Conservation (phyloP, 1,140 invertebrate species). For the Globodera rostochiensis region DNA sequence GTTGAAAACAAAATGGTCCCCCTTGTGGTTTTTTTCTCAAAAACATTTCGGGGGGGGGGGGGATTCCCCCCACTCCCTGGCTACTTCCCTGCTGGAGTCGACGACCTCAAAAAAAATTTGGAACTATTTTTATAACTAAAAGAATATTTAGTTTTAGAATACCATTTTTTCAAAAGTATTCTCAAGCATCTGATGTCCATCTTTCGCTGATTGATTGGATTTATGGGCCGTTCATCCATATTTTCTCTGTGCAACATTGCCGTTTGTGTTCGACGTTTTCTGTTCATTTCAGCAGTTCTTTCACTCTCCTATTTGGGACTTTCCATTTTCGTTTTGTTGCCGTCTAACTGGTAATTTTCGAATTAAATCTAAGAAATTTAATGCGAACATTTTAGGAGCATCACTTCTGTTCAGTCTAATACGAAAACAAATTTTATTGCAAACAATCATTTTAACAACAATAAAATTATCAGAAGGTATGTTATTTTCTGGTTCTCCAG, state of each 20-base stretch:
- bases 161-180: no score
- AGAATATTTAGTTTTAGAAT: no score
- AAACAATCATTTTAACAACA: no score
- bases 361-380: slow-evolving; percentile 12
- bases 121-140: no score
- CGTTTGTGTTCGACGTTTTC: slow-evolving; percentile 30
- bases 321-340: slow-evolving; percentile 27
- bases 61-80: no score
- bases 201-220: no score
- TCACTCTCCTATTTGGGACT: slow-evolving; percentile 32
- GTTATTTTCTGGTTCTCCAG: not conserved
- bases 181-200: no score
- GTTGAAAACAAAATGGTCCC: no score
- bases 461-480: not conserved
- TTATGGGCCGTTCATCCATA: slow-evolving; percentile 20
- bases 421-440: not conserved
- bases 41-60: no score
- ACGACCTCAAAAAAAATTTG: no score
- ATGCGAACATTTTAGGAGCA: not conserved
- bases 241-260: slow-evolving; percentile 36
- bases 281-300: slow-evolving; percentile 25
- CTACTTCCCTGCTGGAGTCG: no score
- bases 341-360: slow-evolving; percentile 15
- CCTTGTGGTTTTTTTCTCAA: no score
- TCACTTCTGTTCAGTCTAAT: slow-evolving; percentile 9